These are phyloP conservation scores for Venusia cambrica DNA, from an alignment of 2,888 invertebrate genomes.

Conservation along the genomic window DNA sequence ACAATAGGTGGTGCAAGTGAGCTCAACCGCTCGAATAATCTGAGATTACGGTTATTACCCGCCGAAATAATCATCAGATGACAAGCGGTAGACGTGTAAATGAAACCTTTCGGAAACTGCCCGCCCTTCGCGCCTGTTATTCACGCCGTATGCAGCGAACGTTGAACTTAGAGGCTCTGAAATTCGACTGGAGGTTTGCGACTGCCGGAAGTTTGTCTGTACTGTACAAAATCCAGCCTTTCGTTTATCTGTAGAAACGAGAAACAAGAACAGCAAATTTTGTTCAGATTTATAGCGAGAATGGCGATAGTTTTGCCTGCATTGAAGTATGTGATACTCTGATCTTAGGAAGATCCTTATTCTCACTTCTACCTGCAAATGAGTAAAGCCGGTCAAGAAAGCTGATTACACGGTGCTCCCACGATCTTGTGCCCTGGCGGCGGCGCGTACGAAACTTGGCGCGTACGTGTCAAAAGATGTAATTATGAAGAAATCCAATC, in stretches of 20 bases:
- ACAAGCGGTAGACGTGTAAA: conserved; percentile 53
- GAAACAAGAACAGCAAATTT: too few species aligned
- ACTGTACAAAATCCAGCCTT: too few species aligned
- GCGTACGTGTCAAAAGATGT: conserved; percentile 80
- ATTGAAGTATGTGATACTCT: too few species aligned
- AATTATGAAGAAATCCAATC: conserved; percentile 81
- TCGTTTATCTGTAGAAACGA: too few species aligned
- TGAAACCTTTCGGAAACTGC: conserved; percentile 46
- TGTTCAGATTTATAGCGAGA: too few species aligned
- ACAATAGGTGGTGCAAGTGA: conserved; percentile 4
- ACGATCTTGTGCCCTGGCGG: conserved; percentile 74
- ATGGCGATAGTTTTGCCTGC: too few species aligned
- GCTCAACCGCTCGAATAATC: conserved; percentile 32
- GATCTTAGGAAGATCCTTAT: too few species aligned
- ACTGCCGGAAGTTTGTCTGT: background rate
- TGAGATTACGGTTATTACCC: conserved; percentile 48
- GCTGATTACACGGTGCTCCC: conserved; percentile 79
- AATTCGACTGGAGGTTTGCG: conserved; percentile 24
- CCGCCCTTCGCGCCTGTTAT: conserved; percentile 42
- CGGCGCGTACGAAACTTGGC: conserved; percentile 75
- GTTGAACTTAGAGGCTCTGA: conserved; percentile 26
- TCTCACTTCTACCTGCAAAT: conserved; percentile 55
- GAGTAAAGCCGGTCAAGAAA: conserved; percentile 74
- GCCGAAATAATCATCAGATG: conserved; percentile 52
- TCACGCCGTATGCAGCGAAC: conserved; percentile 27